Percentiles rank a stretch among this genome's conserved stretches.
phyloP scores from a whole-genome alignment of 2,888 invertebrate genomes.

The Conops quadrifasciatus region DNA sequence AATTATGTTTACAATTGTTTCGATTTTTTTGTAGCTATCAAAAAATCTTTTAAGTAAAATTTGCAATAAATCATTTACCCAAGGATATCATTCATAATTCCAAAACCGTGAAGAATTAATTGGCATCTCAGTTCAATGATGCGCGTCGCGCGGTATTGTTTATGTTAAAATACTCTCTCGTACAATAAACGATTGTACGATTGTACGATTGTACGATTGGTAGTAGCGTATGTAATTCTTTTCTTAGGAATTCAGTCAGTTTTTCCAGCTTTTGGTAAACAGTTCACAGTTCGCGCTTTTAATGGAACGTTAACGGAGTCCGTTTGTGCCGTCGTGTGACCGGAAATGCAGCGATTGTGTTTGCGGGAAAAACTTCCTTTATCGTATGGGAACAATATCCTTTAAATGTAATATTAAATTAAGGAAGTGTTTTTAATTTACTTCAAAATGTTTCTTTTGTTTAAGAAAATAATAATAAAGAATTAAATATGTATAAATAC shows the following conservation, averaged over 20 bases:
- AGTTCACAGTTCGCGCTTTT: conserved; percentile 32
- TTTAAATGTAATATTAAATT: background rate
- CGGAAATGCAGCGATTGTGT: background rate
- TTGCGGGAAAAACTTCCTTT: background rate
- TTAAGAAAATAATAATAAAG: background rate
- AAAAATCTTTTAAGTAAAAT: no score
- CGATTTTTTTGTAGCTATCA: no score
- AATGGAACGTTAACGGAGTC: conserved; percentile 8
- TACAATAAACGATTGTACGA: background rate
- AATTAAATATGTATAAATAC: background rate
- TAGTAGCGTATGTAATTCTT: background rate
- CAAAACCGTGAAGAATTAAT: background rate
- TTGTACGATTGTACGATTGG: background rate
- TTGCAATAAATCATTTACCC: no score
- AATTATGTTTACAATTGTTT: no score
- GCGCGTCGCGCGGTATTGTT: background rate
- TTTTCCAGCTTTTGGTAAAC: conserved; percentile 5
- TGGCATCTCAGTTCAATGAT: background rate
- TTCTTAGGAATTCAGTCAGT: conserved; percentile 1
- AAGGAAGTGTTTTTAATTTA: background rate
- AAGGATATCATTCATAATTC: no score
- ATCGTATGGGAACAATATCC: background rate
- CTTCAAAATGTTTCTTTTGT: background rate
- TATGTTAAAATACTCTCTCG: background rate
- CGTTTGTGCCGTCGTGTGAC: background rate